Base-by-base conservation (phyloP, 2,888 invertebrate genomes). In the Caradrina clavipalpis region DNA sequence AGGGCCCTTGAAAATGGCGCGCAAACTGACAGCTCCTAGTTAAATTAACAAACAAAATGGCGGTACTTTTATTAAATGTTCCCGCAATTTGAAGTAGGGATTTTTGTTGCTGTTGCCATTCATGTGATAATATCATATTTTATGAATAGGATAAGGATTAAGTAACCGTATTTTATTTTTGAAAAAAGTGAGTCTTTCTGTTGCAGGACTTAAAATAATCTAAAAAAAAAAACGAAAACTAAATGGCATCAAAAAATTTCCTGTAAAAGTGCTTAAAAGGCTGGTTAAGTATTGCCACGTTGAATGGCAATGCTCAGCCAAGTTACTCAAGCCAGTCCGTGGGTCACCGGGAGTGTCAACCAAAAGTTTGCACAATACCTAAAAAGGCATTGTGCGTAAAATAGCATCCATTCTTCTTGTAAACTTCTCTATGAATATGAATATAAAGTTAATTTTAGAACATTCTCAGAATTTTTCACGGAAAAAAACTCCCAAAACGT, bases 1-100 rank as follows among this genome's bases (percentile, higher is more conserved):
- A 95, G 95, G 74, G 89, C 90, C 81, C 94, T 95, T 84, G 86
- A 92, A 89, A 91, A 86, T 90, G 89, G 90, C 92, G 91, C 89
- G 90, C 82, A 89, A 92, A 90, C 87, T 90, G 91, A 92, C 91
- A 89, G 88, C 78, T 82, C 77, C 72, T 67, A 79, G 73, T 79
- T 85, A 80, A 81, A 78, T 70, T 82, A 87, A 85, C 81, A 82
- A 82, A 84, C 82, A 78, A 78, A 84, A 84, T 73, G 80, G 71
- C 76, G 70, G 66, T 62, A 78, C 65, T 78, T 73, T 73, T 71
- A 68, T 58, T 63, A 68, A 56, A 60, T 64, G 63, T 81, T 67
- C 59, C 67, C 66, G 66, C 67, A 69, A 67, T 69, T 62, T 81
- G 54, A 72, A 72, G 64, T 61, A 56, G 68, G 63, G 63, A 57